These are phyloP conservation scores for Aphelinus atriplicis DNA, from an alignment of 1,140 invertebrate species.

Conservation along the genomic window DNA sequence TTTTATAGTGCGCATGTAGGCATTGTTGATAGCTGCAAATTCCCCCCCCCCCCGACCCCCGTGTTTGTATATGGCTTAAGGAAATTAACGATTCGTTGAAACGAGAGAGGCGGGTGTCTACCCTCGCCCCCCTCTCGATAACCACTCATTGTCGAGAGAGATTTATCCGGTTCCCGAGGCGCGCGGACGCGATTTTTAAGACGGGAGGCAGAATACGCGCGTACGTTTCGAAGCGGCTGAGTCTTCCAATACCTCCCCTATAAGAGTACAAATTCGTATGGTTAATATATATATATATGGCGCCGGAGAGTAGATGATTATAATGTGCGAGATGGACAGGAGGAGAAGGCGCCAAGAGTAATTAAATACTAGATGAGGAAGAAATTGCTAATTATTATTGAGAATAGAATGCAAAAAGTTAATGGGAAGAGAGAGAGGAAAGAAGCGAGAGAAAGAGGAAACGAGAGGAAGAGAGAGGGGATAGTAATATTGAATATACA, in stretches of 20 bases:
- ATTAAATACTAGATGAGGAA: conserved; percentile 45
- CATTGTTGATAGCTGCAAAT: too few species aligned
- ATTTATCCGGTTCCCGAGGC: too few species aligned
- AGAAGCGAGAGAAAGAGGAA: not conserved
- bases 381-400: conserved; percentile 56
- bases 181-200: too few species aligned
- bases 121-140: too few species aligned
- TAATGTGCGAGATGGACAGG: conserved; percentile 33
- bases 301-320: conserved; percentile 27
- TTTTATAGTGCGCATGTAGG: too few species aligned
- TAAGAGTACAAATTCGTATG: conserved; percentile 66
- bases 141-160: too few species aligned
- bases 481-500: conserved; percentile 48
- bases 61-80: too few species aligned
- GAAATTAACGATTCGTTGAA: too few species aligned
- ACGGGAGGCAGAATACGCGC: not conserved
- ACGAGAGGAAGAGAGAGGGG: conserved; percentile 17
- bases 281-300: conserved; percentile 45
- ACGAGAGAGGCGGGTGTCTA: too few species aligned
- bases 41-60: too few species aligned
- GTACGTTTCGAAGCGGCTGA: conserved; percentile 47
- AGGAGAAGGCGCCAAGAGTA: conserved; percentile 37
- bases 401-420: conserved; percentile 31
- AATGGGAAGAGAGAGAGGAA: too few species aligned
- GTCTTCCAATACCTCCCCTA: conserved; percentile 63